Evolutionary conservation across 2,888 invertebrate genomes (phyloP), one percentile per base, ranked within the genome.

Genomic region (Rhimphoctona megacephalus): DNA sequence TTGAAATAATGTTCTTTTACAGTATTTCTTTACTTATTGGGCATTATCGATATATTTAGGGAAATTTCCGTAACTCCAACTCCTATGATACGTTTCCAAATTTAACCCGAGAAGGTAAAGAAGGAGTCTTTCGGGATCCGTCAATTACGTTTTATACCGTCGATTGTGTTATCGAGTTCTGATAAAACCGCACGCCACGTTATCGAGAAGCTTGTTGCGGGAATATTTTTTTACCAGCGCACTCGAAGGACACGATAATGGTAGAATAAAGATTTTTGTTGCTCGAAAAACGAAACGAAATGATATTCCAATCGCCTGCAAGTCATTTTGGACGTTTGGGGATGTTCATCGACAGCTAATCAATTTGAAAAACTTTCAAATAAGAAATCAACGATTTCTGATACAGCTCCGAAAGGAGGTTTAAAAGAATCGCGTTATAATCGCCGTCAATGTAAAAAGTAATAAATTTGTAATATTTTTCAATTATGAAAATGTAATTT

Each of bases 181-280:
- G 79, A 70, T 70, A 70, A 57, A n/a, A 69, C 43, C 14, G 43
- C 4, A 22, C 25, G 22, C 33, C 0, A 61, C 54, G 8, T 52
- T n/a, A 57, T 79, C 70, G 79, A 70, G 14, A 70, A 69, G 14
- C 17, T 6, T 17, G 39, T 14, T 7, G 25, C 25, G 0, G 30
- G 14, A 5, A 4, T 36, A 4, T 54, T 54, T 22, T n/a, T n/a
- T 64, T 66, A 33, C 33, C 46, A 2, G 64, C 5, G 17, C 1
- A 86, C 17, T 80, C 83, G 11, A 81, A 83, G 57, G 85, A 83
- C 5, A 33, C 22, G 14, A 70, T 88, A 11, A 83, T 72, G 54
- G 64, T 64, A n/a, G 57, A 25, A 25, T 25, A 4, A 14, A 3
- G 25, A 57, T 57, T 54, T 22, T 22, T 22, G 9, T 22, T 54